These are phyloP conservation scores for Taphrorychus bicolor DNA, from an alignment of 2,888 invertebrate genomes.

Conservation along the genomic window DNA sequence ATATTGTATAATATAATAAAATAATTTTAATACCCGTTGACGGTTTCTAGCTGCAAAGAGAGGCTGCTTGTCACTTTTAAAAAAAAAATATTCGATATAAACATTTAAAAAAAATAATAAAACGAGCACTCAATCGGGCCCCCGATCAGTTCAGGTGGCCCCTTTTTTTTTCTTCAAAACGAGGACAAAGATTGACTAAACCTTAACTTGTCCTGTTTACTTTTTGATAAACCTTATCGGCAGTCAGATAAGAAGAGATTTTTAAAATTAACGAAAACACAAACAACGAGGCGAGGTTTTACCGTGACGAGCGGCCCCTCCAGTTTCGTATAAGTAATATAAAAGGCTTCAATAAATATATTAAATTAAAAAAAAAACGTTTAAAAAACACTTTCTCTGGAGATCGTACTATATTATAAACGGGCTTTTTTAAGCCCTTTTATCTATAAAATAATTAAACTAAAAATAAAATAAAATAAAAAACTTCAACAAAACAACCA, in stretches of 20 bases:
- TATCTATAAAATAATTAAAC: not conserved
- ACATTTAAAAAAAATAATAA: too few species aligned
- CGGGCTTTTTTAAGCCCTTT: not conserved
- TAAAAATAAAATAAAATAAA: not conserved
- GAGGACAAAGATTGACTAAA: not conserved
- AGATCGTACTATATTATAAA: not conserved
- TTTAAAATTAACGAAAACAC: not conserved
- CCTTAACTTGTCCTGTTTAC: not conserved
- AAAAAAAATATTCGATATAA: not conserved
- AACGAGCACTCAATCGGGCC: too few species aligned
- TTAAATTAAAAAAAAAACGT: slow-evolving; percentile 4
- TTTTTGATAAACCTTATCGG: slow-evolving; percentile 3
- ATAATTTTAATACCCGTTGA: slow-evolving; percentile 58
- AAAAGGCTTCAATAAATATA: not conserved
- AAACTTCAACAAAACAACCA: not conserved
- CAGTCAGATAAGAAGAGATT: not conserved
- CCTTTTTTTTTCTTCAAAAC: not conserved
- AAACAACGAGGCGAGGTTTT: not conserved
- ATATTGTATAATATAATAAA: slow-evolving; percentile 55
- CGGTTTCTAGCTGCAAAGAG: slow-evolving; percentile 38
- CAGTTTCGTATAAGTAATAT: not conserved
- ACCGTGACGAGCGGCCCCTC: not conserved
- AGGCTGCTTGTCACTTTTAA: slow-evolving; percentile 12
- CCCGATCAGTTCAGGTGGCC: not conserved
- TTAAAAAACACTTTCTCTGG: slow-evolving; percentile 5